These are phyloP conservation scores for Stichodactyla mertensii DNA, from an alignment of 64 coral and sea anemone species.

Conservation along the genomic window DNA sequence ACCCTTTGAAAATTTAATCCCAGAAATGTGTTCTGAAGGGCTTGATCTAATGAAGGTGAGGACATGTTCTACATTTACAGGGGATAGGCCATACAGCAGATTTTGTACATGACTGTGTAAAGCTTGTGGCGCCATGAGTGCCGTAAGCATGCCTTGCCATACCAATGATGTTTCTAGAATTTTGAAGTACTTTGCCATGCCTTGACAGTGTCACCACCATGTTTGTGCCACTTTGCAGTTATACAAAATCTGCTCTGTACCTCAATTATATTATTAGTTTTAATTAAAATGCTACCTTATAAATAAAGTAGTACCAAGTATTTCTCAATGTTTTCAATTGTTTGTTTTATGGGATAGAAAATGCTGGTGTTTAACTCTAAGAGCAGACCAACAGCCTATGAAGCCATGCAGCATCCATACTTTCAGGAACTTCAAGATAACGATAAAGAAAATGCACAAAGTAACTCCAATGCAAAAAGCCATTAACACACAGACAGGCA, in stretches of 20 bases:
- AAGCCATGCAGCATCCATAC: conserved; percentile 53
- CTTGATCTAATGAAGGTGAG: conserved; percentile 75
- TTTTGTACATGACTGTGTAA: no score
- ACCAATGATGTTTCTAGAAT: no score
- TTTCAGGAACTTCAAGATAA: conserved; percentile 67
- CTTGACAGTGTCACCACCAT: no score
- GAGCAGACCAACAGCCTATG: conserved; percentile 51
- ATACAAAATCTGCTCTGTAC: no score
- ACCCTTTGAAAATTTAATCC: conserved; percentile 53
- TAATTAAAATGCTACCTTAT: not conserved
- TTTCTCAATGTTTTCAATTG: not conserved
- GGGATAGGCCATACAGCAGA: no score
- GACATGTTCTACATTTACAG: not conserved
- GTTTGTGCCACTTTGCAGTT: no score
- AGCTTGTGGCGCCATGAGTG: no score
- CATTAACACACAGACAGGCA: not conserved
- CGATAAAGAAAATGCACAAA: conserved; percentile 66
- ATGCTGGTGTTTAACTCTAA: conserved; percentile 61
- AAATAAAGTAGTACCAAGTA: not conserved
- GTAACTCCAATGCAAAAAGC: conserved; percentile 49
- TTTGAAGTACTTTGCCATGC: no score
- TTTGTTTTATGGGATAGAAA: conserved; percentile 42
- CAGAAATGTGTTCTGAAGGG: conserved; percentile 85
- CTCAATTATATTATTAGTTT: no score
- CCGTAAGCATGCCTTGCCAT: no score